These are phyloP conservation scores for Crossaster papposus DNA, from an alignment of 53 echinoderm and acorn worm species.

Conservation along the genomic window DNA sequence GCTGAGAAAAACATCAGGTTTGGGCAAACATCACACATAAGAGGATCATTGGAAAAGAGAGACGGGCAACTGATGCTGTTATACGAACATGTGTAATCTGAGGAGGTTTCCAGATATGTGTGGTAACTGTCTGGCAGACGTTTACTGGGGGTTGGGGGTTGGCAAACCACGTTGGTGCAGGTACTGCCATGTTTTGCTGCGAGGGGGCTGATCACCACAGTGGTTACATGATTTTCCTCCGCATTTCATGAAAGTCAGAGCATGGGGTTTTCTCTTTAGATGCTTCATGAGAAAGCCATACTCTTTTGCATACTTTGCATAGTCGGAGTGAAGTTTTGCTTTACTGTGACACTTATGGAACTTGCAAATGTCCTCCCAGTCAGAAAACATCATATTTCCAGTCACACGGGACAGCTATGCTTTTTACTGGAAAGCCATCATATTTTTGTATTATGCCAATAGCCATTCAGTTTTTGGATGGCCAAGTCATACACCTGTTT, in stretches of 20 bases:
- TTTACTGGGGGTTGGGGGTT: constrained; percentile 4
- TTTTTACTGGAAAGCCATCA: constrained; percentile 22
- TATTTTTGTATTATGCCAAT: constrained; percentile 17
- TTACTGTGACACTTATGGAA: constrained; percentile 18
- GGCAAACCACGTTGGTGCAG: constrained; percentile 22
- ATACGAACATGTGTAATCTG: constrained; percentile 6
- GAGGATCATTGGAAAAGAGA: constrained; percentile 7
- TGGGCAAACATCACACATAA: constrained; percentile 20
- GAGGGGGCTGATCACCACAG: constrained; percentile 36
- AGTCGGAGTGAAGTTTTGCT: constrained; percentile 28
- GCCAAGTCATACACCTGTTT: constrained; percentile 28
- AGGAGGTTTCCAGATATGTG: constrained; percentile 28
- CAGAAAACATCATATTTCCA: constrained; percentile 2
- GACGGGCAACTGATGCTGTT: constrained; percentile 23
- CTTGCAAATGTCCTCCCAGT: constrained; percentile 22
- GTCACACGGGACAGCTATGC: constrained; percentile 25
- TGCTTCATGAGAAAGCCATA: constrained; percentile 16
- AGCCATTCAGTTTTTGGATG: constrained; percentile 24
- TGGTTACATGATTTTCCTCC: not conserved
- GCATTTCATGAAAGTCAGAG: constrained; percentile 35
- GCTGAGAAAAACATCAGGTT: constrained; percentile 28
- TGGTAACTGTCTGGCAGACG: constrained; percentile 25
- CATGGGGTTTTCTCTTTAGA: constrained; percentile 30
- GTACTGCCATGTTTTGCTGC: constrained; percentile 19
- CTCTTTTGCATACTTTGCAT: constrained; percentile 19